Percentiles rank a stretch among this genome's conserved stretches.
These are phyloP conservation scores for Desmophyllum pertusum DNA, from an alignment of 92 coral and sea anemone species.

Conservation along the genomic window DNA sequence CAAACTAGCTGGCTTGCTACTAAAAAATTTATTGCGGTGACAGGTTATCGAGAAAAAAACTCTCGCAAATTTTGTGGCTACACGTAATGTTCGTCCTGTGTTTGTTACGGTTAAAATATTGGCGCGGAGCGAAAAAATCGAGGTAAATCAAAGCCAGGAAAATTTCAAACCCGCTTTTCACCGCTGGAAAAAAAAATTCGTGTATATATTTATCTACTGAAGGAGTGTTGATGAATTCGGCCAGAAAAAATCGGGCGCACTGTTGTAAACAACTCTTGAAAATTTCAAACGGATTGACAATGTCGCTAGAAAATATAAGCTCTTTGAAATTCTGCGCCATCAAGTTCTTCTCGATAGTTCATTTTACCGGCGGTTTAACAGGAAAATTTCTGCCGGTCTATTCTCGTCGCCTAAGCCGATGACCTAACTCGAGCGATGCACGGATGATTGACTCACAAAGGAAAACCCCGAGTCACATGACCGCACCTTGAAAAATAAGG, in stretches of 20 bases:
- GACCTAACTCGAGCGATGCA: slow-evolving; percentile 5
- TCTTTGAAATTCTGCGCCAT: not conserved
- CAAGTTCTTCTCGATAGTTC: not conserved
- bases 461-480: slow-evolving; percentile 22
- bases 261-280: not conserved
- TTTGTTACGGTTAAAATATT: not conserved
- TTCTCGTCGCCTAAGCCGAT: not conserved
- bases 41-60: slow-evolving; percentile 28
- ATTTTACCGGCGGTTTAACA: slow-evolving; percentile 2
- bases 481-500: slow-evolving; percentile 13
- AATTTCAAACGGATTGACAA: slow-evolving; percentile 14
- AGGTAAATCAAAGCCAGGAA: slow-evolving; percentile 13
- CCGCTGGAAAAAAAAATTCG: not conserved
- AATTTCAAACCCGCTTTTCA: slow-evolving; percentile 3
- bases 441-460: slow-evolving; percentile 13
- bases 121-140: not conserved
- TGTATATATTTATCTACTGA: not conserved
- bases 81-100: not conserved
- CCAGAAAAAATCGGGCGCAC: not conserved
- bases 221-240: not conserved
- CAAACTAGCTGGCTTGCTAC: slow-evolving; percentile 8
- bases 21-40: slow-evolving; percentile 29
- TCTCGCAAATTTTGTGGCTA: slow-evolving; percentile 8
- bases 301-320: not conserved
- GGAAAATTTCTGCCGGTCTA: not conserved